Conservation (phyloP, 2,113 vertebrate species). For the Callorhinus ursinus region DNA sequence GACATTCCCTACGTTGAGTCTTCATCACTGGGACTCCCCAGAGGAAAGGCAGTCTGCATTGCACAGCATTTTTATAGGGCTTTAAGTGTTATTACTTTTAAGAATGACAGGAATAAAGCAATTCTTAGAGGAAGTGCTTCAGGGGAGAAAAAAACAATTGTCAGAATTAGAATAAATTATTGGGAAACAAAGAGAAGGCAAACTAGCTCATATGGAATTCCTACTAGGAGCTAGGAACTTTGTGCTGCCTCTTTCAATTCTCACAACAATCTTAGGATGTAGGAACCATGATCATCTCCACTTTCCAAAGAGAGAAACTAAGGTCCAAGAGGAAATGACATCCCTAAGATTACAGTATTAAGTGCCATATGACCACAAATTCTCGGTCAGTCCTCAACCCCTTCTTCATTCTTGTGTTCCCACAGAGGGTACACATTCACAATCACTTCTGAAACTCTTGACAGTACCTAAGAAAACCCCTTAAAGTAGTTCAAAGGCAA, state of each 20-base stretch:
- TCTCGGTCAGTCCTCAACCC: neutral
- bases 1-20: neutral
- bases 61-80: neutral
- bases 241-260: neutral
- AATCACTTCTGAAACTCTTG: neutral
- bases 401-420: too few relatives aligned
- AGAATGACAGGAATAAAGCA: neutral
- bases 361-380: neutral
- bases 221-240: neutral
- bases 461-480: neutral
- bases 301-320: neutral
- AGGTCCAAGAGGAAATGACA: neutral
- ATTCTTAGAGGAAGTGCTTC: slow-evolving; percentile 28
- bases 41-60: neutral
- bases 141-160: slow-evolving; percentile 39
- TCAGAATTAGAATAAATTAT: slow-evolving; percentile 41
- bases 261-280: neutral
- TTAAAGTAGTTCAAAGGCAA: neutral
- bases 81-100: slow-evolving; percentile 32
- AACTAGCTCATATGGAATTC: neutral
- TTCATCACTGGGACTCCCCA: neutral
- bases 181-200: neutral
- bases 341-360: neutral
- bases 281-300: neutral
- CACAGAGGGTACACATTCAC: accelerated